Percentiles rank a stretch among this genome's conserved stretches.
These are phyloP conservation scores for Cotesia chilonis DNA, from an alignment of 1,140 invertebrate species.

Conservation along the genomic window DNA sequence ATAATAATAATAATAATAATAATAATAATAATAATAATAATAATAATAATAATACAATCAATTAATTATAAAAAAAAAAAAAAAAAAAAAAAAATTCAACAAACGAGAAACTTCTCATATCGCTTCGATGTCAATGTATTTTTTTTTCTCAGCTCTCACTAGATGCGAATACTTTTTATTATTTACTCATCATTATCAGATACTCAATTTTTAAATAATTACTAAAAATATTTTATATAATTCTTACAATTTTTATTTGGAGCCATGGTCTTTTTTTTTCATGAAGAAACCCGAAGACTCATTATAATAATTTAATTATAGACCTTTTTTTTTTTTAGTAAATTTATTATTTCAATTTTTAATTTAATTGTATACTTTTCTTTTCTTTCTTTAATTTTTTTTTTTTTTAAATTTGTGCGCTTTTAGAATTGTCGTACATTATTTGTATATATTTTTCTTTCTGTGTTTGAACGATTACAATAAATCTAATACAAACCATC, in stretches of 20 bases:
- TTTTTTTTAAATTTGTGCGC: conserved; percentile 35
- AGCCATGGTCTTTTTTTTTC: conserved; percentile 8
- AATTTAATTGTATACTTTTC: not conserved
- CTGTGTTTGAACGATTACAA: conserved; percentile 11
- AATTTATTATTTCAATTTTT: no score
- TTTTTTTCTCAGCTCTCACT: no score
- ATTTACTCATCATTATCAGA: not conserved
- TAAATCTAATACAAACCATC: not conserved
- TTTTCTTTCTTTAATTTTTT: conserved; percentile 16
- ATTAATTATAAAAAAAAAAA: conserved; percentile 28
- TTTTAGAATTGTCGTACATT: conserved; percentile 37
- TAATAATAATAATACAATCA: not conserved
- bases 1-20: conserved; percentile 3
- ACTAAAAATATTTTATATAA: conserved; percentile 13
- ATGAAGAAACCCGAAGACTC: conserved; percentile 32
- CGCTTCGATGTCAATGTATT: not conserved
- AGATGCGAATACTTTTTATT: not conserved
- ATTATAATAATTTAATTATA: conserved; percentile 6
- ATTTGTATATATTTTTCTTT: conserved; percentile 26
- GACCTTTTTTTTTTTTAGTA: conserved; percentile 2
- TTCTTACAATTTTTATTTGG: not conserved
- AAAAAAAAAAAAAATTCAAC: conserved; percentile 27
- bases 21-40: not conserved
- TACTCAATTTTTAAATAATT: no score
- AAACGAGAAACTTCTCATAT: not conserved